A percentile compares a stretch with the other conserved stretches of the same genome.
Conservation (phyloP, 2,797 vertebrate genomes). For the Martes flavigula region DNA sequence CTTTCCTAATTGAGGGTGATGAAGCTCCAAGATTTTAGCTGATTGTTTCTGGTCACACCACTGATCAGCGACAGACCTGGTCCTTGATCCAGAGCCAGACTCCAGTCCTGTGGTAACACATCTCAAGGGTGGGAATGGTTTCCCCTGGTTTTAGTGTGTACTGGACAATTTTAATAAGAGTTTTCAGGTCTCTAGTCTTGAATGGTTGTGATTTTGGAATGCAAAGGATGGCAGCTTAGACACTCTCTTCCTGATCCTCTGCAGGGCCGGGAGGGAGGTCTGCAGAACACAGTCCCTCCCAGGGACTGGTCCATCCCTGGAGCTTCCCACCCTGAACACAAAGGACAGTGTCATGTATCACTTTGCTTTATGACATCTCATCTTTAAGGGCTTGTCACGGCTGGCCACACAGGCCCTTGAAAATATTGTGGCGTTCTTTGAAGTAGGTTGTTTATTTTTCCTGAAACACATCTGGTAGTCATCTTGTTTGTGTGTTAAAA, state of each 20-base stretch:
- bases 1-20: neutral
- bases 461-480: constrained; percentile 54
- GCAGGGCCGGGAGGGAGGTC: neutral
- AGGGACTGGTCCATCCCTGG: neutral
- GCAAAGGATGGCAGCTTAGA: neutral
- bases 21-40: neutral
- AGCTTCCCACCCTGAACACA: neutral
- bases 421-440: constrained; percentile 43
- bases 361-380: neutral
- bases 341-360: neutral
- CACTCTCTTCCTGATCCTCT: neutral
- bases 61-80: neutral
- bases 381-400: constrained; percentile 41
- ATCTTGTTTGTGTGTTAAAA: constrained; percentile 58
- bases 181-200: neutral
- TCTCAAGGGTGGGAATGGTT: neutral
- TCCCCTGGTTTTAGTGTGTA: neutral
- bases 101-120: neutral
- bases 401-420: neutral
- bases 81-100: neutral
- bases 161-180: neutral
- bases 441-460: constrained; percentile 64
- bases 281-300: neutral
- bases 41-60: neutral
- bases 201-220: neutral